Conservation (phyloP, 1,140 invertebrate species). For the Triops cancriformis region DNA sequence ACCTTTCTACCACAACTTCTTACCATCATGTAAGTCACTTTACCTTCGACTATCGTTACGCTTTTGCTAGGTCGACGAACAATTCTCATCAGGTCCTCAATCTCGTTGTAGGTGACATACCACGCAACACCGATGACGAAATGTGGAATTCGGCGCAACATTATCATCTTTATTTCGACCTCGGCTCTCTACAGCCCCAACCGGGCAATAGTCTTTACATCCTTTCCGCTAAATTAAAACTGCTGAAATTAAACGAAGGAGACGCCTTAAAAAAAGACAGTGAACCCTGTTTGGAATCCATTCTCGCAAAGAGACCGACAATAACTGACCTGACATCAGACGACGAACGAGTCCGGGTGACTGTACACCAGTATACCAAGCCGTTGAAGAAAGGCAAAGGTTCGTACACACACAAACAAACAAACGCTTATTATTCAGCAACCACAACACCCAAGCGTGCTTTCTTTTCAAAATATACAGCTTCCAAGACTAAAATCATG, state of each 20-base stretch:
- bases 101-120: neutral
- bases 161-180: neutral
- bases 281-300: neutral
- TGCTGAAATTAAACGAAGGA: neutral
- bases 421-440: neutral
- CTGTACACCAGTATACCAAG: slow-evolving; percentile 51
- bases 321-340: slow-evolving; percentile 33
- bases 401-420: slow-evolving; percentile 34
- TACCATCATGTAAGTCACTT: neutral
- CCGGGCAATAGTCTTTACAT: neutral
- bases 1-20: neutral
- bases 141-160: neutral
- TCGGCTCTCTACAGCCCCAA: neutral
- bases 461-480: slow-evolving; percentile 26
- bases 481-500: slow-evolving; percentile 48
- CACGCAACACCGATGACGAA: neutral
- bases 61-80: neutral
- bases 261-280: neutral
- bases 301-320: neutral
- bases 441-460: slow-evolving; percentile 15
- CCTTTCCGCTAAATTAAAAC: neutral
- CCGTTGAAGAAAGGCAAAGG: slow-evolving; percentile 48
- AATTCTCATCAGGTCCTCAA: neutral
- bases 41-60: neutral
- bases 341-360: slow-evolving; percentile 51